Evolutionary conservation across 2,888 invertebrate genomes (phyloP), one percentile per base, ranked within the genome.

Genomic region (Drosophila sordidapex): DNA sequence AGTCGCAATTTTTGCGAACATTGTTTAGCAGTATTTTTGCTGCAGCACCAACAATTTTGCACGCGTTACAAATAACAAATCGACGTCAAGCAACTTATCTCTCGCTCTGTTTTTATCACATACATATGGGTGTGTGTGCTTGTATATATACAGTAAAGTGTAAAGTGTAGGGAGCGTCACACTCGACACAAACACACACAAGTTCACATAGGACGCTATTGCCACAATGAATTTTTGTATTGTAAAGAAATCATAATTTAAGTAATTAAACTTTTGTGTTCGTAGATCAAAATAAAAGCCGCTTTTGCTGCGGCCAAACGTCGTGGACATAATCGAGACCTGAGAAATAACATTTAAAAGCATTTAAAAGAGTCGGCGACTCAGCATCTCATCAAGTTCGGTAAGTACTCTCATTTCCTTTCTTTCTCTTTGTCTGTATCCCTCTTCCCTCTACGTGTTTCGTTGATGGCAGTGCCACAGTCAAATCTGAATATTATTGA

Each of bases 11-110:
- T 27, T 25, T 31, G 29, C 38, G 29, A 31, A 63, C 58, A 66
- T 56, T 71, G 68, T 69, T 75, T 76, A 73, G 63, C 54, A 58
- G 46, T 60, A 46, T 15, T 43, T 69, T 48, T 62, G 51, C 35
- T 38, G 35, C 11, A 52, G 52, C 57, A 66, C 52, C 54, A 52
- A 56, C 27, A 31, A 25, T 70, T 79, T 79, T 79, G 79, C 79
- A 79, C 79, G 72, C 79, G 70, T 79, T 79, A 79, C 79, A 76
- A 73, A 70, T 21, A 61, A 63, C 59, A 49, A 69, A 77, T 74
- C 58, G 66, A 61, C 69, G 64, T 67, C 64, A 67, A 46, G 25
- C 46, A 25, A 74, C 61, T 70, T 77, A 71, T 76, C 74, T 40
- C 54, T 74, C 59, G 54, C 48, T 56, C 52, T 63, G 60, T 56